These are phyloP conservation scores for Megalurothrips usitatus DNA, from an alignment of 2,888 invertebrate genomes.

Conservation along the genomic window DNA sequence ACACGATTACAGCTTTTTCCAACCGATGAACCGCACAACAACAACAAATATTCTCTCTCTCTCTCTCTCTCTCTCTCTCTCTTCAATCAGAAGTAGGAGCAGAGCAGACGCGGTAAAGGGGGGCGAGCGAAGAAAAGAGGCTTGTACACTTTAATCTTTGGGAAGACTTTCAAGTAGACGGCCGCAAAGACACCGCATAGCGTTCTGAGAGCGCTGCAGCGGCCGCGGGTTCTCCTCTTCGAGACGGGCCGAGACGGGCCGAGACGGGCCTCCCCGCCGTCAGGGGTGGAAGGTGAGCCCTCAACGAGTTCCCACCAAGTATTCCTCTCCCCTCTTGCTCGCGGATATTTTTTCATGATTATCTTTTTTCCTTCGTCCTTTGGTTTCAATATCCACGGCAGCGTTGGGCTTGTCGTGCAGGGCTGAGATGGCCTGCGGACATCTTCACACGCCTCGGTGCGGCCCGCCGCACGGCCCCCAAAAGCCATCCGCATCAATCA, in stretches of 20 bases:
- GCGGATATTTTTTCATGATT: not conserved
- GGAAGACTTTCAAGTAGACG: not conserved
- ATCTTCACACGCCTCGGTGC: not conserved
- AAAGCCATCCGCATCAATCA: constrained; percentile 10
- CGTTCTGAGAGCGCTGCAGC: not conserved
- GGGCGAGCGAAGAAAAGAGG: not conserved
- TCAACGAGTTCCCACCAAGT: not conserved
- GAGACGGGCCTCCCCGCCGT: not conserved
- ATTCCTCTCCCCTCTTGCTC: not conserved
- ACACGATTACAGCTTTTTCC: not conserved
- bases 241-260: too few relatives aligned
- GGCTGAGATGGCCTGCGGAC: not conserved
- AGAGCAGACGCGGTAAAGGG: not conserved
- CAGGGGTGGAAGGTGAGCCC: not conserved
- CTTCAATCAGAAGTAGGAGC: too few relatives aligned
- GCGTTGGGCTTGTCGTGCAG: not conserved
- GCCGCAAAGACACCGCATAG: not conserved
- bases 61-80: too few relatives aligned
- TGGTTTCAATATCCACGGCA: too few relatives aligned
- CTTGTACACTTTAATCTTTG: not conserved
- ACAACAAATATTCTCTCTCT: too few relatives aligned
- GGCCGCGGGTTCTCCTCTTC: too few relatives aligned
- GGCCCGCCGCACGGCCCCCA: not conserved
- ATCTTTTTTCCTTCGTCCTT: not conserved
- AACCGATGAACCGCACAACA: not conserved